Percentiles rank a stretch among this genome's conserved stretches.
These are phyloP conservation scores for Arvicanthis niloticus DNA, from an alignment of 2,113 vertebrate genomes.

Conservation along the genomic window DNA sequence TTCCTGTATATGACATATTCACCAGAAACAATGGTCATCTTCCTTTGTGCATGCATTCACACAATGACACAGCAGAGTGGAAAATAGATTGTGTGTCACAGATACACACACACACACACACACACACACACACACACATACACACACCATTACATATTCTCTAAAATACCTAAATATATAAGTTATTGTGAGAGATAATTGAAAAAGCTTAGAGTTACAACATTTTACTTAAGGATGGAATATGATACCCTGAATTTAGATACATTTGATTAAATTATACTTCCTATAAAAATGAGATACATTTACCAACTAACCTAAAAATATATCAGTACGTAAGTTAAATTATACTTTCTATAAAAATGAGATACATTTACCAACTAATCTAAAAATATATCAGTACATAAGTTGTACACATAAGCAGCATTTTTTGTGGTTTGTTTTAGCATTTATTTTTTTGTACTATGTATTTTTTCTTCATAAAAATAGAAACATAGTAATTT, in stretches of 20 bases:
- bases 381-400: not conserved
- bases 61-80: not conserved
- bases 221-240: not conserved
- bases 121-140: too few species aligned
- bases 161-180: not conserved
- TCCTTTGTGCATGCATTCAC: not conserved
- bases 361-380: not conserved
- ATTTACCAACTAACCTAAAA: not conserved
- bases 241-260: not conserved
- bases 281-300: slow-evolving; percentile 34
- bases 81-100: not conserved
- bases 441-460: not conserved
- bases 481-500: slow-evolving; percentile 1
- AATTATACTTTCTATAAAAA: not conserved
- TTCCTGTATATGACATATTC: not conserved
- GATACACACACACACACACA: too few species aligned
- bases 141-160: not conserved
- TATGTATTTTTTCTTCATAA: slow-evolving; percentile 15
- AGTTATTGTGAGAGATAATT: not conserved
- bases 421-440: not conserved
- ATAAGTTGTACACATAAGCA: not conserved
- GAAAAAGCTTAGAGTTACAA: not conserved
- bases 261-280: not conserved
- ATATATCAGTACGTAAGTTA: slow-evolving; percentile 29
- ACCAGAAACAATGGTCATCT: not conserved